Conservation (phyloP, 2,888 invertebrate genomes). For the Sarcophaga caerulescens region DNA sequence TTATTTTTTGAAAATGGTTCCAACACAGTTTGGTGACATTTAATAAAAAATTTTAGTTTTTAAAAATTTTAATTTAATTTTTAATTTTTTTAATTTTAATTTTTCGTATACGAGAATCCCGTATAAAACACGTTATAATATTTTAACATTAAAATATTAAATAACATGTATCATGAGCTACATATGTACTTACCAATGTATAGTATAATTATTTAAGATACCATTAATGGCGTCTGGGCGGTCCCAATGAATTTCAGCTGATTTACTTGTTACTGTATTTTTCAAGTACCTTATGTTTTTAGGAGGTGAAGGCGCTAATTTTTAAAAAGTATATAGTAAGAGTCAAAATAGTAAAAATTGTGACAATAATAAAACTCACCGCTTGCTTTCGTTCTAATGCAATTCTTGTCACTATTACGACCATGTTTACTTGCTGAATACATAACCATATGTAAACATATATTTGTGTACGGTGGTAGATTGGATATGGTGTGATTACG, state of each 20-base stretch:
- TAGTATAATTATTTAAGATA: slow-evolving; percentile 85
- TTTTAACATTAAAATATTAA: too few species aligned
- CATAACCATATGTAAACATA: slow-evolving; percentile 86
- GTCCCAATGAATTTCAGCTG: slow-evolving; percentile 84
- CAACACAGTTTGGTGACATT: too few species aligned
- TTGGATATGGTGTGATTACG: slow-evolving; percentile 82
- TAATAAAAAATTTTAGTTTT: too few species aligned
- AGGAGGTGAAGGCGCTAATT: slow-evolving; percentile 82
- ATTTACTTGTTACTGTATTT: slow-evolving; percentile 82
- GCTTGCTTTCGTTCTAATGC: slow-evolving; percentile 86
- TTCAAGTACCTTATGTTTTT: slow-evolving; percentile 79
- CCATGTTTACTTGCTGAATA: slow-evolving; percentile 82
- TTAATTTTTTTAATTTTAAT: too few species aligned
- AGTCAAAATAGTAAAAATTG: slow-evolving; percentile 22
- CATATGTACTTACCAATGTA: slow-evolving; percentile 82
- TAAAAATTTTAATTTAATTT: too few species aligned
- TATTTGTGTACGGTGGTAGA: slow-evolving; percentile 88
- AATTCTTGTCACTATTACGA: slow-evolving; percentile 83
- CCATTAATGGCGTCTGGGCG: slow-evolving; percentile 88
- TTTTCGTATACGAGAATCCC: too few species aligned
- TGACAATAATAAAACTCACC: slow-evolving; percentile 78
- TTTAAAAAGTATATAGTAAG: not conserved
- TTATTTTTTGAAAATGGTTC: too few species aligned
- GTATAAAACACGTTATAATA: too few species aligned
- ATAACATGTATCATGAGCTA: too few species aligned